A percentile compares a stretch with the other conserved stretches of the same genome.
Conservation (phyloP, 2,797 vertebrate genomes). For the Esox lucius region DNA sequence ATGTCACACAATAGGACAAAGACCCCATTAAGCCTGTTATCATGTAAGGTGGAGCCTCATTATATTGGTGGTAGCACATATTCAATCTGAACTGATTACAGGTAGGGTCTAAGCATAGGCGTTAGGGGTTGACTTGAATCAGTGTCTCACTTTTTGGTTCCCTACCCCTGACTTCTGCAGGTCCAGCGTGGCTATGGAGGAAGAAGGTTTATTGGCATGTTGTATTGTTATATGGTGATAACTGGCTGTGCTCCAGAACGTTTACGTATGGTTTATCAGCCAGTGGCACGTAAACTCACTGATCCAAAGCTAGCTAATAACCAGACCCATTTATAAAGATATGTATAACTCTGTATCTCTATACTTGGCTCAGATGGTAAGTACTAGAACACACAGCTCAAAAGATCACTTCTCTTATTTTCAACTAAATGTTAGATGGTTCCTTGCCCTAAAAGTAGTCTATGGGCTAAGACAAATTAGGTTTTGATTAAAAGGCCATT, state of each 20-base stretch:
- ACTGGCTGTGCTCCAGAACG: neutral
- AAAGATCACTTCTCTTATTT: no score
- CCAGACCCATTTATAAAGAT: neutral
- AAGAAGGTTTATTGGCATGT: conserved; percentile 37
- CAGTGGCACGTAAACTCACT: neutral
- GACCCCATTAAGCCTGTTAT: neutral
- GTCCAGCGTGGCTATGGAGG: conserved; percentile 26
- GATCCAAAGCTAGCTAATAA: neutral
- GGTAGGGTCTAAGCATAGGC: neutral
- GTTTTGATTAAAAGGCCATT: no score
- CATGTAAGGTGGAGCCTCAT: neutral
- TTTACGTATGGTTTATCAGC: conserved; percentile 38
- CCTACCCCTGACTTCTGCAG: conserved; percentile 32
- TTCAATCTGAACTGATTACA: conserved; percentile 7
- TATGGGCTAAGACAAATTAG: no score
- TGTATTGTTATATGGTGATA: neutral
- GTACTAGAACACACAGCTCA: conserved; percentile 51
- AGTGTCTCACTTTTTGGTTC: neutral
- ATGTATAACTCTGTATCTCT: conserved; percentile 21
- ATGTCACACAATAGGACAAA: neutral
- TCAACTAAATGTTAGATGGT: no score
- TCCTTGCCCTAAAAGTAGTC: no score
- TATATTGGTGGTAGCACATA: neutral
- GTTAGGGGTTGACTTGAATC: conserved; percentile 29
- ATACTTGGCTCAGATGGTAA: conserved; percentile 30